Evolutionary conservation across 2,797 vertebrate species (phyloP), one percentile per base, ranked within the genome.

Genomic region (Hirundo rustica): DNA sequence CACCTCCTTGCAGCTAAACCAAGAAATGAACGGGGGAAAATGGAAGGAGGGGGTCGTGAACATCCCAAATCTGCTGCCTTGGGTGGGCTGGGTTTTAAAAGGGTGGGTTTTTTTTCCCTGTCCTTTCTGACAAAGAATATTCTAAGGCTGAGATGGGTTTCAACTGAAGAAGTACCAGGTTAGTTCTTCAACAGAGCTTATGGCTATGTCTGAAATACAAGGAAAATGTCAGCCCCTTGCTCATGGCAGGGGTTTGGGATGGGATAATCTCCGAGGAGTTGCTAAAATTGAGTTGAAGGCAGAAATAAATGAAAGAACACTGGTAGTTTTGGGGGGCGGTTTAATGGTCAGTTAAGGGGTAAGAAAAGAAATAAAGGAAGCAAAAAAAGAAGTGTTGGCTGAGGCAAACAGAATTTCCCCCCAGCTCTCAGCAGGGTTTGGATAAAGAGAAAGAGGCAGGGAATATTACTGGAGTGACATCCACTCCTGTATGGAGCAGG

Each of bases 11-110:
- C 32, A 85, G 55, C 51, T 40, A n/a, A 79, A 83, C 20, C 81
- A 89, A 92, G 91, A 95, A 64, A 17, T 65, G 55, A 95, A 89
- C 51, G 36, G 82, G 84, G 65, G 13, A 55, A 92, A 61, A 85
- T 44, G 81, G 96, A 88, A 85, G 67, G 23, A 85, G 40, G 25
- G 87, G 57, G 29, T 15, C 5, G 7, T 7, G 34, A 61, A 83
- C 15, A 10, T 14, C 76, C 67, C 23, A 58, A 90, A 95, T 60
- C 66, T 62, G 50, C 34, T 93, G 67, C 40, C 50, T 92, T 73
- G 70, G 54, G 10, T 15, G 38, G 19, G 18, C 8, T 53, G 9
- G 5, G 55, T 70, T 94, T 81, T 53, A 27, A 95, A 79, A 61
- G 17, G 4, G 38, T n/a, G n/a, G n/a, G 38, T 38, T 38, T 38